Percentiles rank a stretch among this genome's conserved stretches.
phyloP scores from a whole-genome alignment of 2,888 invertebrate genomes.

The Ophraella communa region DNA sequence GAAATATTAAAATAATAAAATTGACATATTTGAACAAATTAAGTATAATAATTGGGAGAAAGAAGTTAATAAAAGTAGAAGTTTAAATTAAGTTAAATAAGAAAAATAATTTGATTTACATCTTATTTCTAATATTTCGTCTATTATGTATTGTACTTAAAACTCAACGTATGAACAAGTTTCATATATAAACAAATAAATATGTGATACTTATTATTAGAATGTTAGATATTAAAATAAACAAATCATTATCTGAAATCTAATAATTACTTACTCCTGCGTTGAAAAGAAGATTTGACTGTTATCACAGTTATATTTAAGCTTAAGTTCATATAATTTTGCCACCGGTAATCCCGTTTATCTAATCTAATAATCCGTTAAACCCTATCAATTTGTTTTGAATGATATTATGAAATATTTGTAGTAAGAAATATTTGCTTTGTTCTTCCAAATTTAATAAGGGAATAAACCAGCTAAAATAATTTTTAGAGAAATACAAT shows the following conservation, averaged over 20 bases:
- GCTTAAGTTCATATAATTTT: constrained; percentile 51
- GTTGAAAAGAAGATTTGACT: constrained; percentile 48
- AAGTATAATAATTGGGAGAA: too few relatives aligned
- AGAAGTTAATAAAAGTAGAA: too few relatives aligned
- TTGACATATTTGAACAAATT: too few relatives aligned
- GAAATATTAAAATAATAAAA: too few relatives aligned
- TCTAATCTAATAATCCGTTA: constrained; percentile 52
- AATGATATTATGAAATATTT: constrained; percentile 46
- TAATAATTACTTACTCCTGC: constrained; percentile 40
- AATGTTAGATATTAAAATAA: constrained; percentile 19
- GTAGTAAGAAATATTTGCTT: constrained; percentile 18
- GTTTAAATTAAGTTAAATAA: too few relatives aligned
- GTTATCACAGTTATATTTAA: constrained; percentile 46
- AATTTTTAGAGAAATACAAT: neutral
- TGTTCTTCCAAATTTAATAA: constrained; percentile 23
- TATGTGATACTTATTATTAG: constrained; percentile 1
- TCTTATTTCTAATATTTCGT: neutral
- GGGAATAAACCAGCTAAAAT: neutral
- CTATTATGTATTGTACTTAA: neutral
- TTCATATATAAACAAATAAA: constrained; percentile 1
- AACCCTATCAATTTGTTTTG: constrained; percentile 43
- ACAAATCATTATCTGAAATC: constrained; percentile 48
- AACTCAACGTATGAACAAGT: neutral
- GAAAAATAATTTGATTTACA: too few relatives aligned
- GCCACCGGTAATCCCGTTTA: constrained; percentile 52